Percentiles rank a stretch among this genome's conserved stretches.
phyloP scores from a whole-genome alignment of 2,797 vertebrate genomes.

The Danio kyathit region DNA sequence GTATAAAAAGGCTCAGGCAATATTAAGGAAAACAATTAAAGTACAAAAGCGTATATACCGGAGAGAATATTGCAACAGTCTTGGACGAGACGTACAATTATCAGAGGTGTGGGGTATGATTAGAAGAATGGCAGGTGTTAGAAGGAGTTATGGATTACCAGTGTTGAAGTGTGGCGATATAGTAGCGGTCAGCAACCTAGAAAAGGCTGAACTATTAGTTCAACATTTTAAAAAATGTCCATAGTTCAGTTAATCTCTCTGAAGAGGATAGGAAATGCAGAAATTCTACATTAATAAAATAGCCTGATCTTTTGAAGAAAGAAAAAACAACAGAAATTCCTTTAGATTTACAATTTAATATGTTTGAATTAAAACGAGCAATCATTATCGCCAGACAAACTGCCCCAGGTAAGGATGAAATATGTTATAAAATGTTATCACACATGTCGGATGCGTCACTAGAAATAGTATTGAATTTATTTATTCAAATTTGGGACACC shows the following conservation, averaged over 20 bases:
- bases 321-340: background rate
- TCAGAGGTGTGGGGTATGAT: background rate
- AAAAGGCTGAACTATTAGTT: slow-evolving; percentile 1
- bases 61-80: background rate
- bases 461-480: background rate
- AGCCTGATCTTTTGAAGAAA: background rate
- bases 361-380: background rate
- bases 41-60: background rate
- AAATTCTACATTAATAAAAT: background rate
- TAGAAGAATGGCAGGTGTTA: background rate
- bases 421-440: background rate
- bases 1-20: background rate
- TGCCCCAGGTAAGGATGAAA: background rate
- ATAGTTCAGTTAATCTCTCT: background rate
- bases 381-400: background rate
- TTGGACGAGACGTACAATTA: background rate
- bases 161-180: background rate
- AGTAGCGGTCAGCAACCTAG: background rate
- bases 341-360: background rate
- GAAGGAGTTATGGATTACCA: background rate
- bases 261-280: background rate
- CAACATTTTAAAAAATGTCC: background rate
- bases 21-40: background rate
- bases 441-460: background rate
- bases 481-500: no score